Evolutionary conservation across 1,140 invertebrate genomes (phyloP), one percentile per base, ranked within the genome.

Genomic region (Dendrolimus kikuchii): DNA sequence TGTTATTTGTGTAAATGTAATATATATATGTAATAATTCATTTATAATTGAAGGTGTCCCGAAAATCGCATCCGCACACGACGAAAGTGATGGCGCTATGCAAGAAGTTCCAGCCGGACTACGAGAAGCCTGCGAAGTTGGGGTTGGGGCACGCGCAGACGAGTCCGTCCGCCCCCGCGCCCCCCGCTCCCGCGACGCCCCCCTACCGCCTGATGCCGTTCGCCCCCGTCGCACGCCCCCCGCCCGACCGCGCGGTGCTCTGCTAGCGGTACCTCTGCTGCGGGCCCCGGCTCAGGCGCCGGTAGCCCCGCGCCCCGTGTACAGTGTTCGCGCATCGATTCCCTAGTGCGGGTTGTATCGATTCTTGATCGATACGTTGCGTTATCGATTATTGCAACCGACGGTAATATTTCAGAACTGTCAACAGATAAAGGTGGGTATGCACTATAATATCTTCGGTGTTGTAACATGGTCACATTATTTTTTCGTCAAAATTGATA

Each of bases 21-120:
- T n/a, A n/a, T n/a, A n/a, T n/a, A n/a, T n/a, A n/a, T n/a, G n/a
- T n/a, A n/a, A n/a, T n/a, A n/a, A n/a, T n/a, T n/a, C 46, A 23
- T 46, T 9, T 23, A 10, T 46, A 10, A 38, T 49, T 49, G 10
- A 66, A 84, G 81, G 81, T 85, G 53, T 86, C 81, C 40, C 74
- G 86, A 53, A 87, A 87, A 50, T 88, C 78, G 4, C 76, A 77
- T 48, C 74, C 81, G 45, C 70, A 76, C 53, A 80, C 86, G 48
- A 82, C 83, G n/a, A 86, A 84, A 1, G 82, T 88, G 56, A 68
- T 87, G 8, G 81, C 81, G 60, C 78, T 86, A 41, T 88, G 86
- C 74, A 88, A 88, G 71, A 85, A 86, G 69, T 88, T 86, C 71
- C 86, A 87, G 64, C 76, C 82, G 38, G 84, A 86, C 69, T 84